Evolutionary conservation across 2,797 vertebrate genomes (phyloP), one percentile per base, ranked within the genome.

Genomic region (Acanthurus leucopareius): DNA sequence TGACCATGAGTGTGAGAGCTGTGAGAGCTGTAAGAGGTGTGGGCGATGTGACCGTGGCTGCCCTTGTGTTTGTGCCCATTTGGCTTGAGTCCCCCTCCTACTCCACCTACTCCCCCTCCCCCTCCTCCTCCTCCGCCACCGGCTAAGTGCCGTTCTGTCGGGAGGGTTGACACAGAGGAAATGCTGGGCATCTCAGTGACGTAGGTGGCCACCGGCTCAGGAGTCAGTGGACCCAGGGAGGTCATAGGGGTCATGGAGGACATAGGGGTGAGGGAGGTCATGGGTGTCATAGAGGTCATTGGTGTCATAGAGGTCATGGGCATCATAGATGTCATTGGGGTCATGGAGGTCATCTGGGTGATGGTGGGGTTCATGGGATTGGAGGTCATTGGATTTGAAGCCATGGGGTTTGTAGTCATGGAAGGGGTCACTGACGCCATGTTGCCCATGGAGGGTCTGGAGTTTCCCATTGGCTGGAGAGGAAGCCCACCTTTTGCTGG

Each of bases 401-500:
- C 79, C 87, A 91, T 92, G 5, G 89, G 86, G 77, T 92, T 94
- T 75, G 72, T 75, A 32, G 80, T 88, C 92, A 92, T 92, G 1
- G 82, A 71, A 10, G 89, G 67, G 32, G 78, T 77, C 82, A 93
- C 88, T 1, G 91, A 84, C 0, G 91, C 68, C 81, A 93, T 90
- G 90, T 89, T 92, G 61, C 77, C 80, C 89, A 96, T 95, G 0
- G 91, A 71, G 20, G 95, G 85, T 79, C 96, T 95, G 38, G 98
- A 86, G 80, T 88, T 93, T 28, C 92, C 91, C 91, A 94, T 96
- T 0, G 98, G 96, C 54, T 98, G 98, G 3, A 99, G 94, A 1
- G 97, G 98, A 67, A 99, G 95, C 73, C 95, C 97, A 2, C 97
- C 97, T 87, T 99, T 98, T 2, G 96, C 88, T 0, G 98, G 97